phyloP scores from a whole-genome alignment of 2,888 invertebrate species.

The Orchesellides sinensis region DNA sequence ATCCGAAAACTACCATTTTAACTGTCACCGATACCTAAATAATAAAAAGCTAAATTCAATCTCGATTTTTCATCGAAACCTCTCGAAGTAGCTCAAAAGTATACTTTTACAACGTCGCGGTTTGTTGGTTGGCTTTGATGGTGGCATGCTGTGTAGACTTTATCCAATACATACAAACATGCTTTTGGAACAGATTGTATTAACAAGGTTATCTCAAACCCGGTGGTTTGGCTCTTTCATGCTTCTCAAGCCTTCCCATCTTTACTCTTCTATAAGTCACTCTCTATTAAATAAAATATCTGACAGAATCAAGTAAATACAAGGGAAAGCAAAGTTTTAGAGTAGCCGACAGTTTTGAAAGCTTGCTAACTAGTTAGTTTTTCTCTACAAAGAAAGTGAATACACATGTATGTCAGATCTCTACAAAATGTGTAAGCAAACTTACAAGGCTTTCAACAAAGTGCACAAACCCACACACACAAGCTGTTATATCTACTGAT shows the following conservation, averaged over 20 bases:
- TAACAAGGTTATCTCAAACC: constrained; percentile 49
- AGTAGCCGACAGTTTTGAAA: constrained; percentile 33
- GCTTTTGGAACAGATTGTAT: background rate
- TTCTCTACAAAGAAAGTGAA: constrained; percentile 22
- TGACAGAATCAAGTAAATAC: constrained; percentile 32
- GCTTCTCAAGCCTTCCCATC: background rate
- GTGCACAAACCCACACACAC: constrained; percentile 14
- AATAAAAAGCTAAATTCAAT: no score
- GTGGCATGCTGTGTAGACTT: background rate
- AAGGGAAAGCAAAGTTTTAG: constrained; percentile 26
- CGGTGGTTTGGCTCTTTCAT: background rate
- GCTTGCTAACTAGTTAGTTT: background rate
- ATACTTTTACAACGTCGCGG: background rate
- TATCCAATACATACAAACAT: no score
- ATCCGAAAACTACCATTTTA: background rate
- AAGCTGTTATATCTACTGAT: constrained; percentile 45
- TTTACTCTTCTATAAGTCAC: constrained; percentile 18
- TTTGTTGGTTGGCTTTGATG: background rate
- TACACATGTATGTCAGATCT: background rate
- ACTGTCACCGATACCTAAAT: background rate
- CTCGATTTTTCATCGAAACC: background rate
- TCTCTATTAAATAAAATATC: constrained; percentile 45
- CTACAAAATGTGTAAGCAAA: constrained; percentile 8
- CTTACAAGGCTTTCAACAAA: background rate
- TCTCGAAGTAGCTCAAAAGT: background rate